These are phyloP conservation scores for Jaculus jaculus DNA, from an alignment of 2,113 vertebrate genomes.

Conservation along the genomic window DNA sequence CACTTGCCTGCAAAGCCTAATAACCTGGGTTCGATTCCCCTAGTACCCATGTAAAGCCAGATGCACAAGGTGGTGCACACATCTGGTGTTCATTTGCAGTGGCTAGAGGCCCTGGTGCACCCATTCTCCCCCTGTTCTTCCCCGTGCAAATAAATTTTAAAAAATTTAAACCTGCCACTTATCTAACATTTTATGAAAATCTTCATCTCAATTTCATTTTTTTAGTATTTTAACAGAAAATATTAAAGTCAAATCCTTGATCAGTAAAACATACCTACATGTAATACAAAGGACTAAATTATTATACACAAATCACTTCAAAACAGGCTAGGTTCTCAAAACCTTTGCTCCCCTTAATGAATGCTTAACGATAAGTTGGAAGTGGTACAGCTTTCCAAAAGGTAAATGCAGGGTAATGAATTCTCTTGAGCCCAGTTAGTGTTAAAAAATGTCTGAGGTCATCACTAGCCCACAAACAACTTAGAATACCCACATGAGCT, in stretches of 20 bases:
- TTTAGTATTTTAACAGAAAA: neutral
- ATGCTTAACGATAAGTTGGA: conserved; percentile 45
- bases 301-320: conserved; percentile 12
- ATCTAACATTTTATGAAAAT: neutral
- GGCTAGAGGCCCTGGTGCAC: too few relatives aligned
- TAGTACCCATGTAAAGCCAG: too few relatives aligned
- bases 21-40: too few relatives aligned
- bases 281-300: neutral
- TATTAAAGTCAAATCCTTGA: neutral
- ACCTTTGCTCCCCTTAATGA: neutral
- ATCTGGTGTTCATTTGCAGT: too few relatives aligned
- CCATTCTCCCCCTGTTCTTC: too few relatives aligned
- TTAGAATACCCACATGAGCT: conserved; percentile 55
- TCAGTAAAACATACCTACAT: neutral
- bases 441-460: conserved; percentile 57
- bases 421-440: conserved; percentile 54
- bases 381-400: neutral
- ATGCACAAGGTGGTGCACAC: too few relatives aligned
- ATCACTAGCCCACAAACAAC: conserved; percentile 53
- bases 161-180: neutral
- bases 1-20: too few relatives aligned
- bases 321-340: conserved; percentile 52
- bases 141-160: too few relatives aligned
- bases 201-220: neutral
- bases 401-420: conserved; percentile 67